Conservation (phyloP, 2,113 vertebrate genomes). For the Burhinus oedicnemus region DNA sequence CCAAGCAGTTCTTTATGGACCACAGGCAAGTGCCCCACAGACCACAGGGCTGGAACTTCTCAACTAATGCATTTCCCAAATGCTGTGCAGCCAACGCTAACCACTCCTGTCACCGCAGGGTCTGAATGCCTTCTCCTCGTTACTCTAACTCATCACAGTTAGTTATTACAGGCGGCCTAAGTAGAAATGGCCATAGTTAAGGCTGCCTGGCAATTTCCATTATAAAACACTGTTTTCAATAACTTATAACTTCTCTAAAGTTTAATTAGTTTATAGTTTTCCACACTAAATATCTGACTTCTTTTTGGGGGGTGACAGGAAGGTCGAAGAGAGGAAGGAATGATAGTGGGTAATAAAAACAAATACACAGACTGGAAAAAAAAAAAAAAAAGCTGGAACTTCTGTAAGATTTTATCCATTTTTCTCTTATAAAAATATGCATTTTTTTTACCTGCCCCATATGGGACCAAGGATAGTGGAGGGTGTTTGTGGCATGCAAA, state of each 20-base stretch:
- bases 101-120: accelerated
- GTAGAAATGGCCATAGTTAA: neutral
- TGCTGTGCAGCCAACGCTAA: neutral
- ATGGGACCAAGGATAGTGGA: neutral
- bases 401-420: neutral
- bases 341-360: neutral
- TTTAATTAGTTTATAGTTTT: neutral
- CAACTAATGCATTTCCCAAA: neutral
- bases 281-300: neutral
- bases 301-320: neutral
- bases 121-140: neutral
- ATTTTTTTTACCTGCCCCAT: neutral
- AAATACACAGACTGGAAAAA: neutral
- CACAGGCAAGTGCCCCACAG: neutral
- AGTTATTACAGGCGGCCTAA: neutral
- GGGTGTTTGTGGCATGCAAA: neutral
- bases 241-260: neutral
- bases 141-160: neutral
- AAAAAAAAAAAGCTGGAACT: neutral
- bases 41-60: neutral
- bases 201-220: neutral
- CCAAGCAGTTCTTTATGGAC: neutral
- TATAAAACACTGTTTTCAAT: neutral
- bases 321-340: neutral
- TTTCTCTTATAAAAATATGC: neutral